Conservation (phyloP, 2,113 vertebrate species). For the Capra hircus region DNA sequence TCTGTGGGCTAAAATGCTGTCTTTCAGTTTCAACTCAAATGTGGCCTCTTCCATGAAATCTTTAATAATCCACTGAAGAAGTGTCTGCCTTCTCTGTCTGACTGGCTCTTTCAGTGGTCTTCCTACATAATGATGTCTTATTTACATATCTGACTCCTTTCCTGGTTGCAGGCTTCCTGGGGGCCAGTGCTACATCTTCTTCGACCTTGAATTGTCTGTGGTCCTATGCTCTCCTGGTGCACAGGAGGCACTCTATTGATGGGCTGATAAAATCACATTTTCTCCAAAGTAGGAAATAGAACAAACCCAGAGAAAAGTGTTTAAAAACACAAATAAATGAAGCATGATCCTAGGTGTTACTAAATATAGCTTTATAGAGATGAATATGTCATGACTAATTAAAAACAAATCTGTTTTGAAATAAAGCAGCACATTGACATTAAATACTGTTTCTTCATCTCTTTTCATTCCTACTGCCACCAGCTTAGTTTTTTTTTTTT, state of each 20-base stretch:
- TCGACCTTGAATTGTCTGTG: rapidly evolving
- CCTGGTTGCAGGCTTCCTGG: neutral
- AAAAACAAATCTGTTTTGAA: neutral
- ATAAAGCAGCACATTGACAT: neutral
- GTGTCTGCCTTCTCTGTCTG: neutral
- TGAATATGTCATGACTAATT: constrained; percentile 25
- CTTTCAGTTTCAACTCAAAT: neutral
- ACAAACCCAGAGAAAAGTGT: neutral
- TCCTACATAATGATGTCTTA: neutral
- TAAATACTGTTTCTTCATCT: neutral
- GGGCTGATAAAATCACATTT: neutral
- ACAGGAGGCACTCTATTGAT: neutral
- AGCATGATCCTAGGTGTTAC: neutral
- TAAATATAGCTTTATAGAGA: constrained; percentile 27
- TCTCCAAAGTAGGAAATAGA: neutral
- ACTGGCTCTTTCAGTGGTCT: neutral
- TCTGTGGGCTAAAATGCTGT: neutral
- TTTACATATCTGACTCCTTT: neutral
- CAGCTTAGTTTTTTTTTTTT: neutral
- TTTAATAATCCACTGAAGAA: neutral
- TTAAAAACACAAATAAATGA: constrained; percentile 7
- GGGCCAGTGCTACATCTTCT: neutral
- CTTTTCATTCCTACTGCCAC: neutral
- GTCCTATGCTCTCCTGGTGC: neutral
- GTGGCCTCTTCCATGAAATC: neutral